These are phyloP conservation scores for Galeopsomyia nigrocyanea DNA, from an alignment of 2,888 invertebrate species.

Conservation along the genomic window DNA sequence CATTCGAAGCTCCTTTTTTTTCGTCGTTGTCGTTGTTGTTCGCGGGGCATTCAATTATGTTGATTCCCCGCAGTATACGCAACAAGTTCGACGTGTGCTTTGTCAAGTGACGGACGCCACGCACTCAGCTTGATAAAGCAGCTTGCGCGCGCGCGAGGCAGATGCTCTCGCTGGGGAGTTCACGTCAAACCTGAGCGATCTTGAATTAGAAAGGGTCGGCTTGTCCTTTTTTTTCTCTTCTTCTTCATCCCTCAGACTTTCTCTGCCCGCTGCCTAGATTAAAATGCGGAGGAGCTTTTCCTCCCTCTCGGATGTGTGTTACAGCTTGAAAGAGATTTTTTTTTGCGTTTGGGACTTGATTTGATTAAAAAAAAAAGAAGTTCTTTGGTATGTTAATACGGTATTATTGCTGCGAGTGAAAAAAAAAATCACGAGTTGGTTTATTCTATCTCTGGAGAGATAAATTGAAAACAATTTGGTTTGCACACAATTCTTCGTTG, in stretches of 20 bases:
- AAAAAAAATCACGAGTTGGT: too few relatives aligned
- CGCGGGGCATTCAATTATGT: constrained; percentile 36
- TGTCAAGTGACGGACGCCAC: constrained; percentile 11
- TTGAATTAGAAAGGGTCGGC: constrained; percentile 37
- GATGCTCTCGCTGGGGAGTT: constrained; percentile 6
- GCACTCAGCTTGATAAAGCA: constrained; percentile 30
- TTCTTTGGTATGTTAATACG: too few relatives aligned
- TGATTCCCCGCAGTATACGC: constrained; percentile 28
- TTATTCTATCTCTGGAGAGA: too few relatives aligned
- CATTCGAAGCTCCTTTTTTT: constrained; percentile 19
- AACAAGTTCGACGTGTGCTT: constrained; percentile 25
- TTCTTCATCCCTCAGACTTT: too few relatives aligned
- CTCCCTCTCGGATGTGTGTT: too few relatives aligned
- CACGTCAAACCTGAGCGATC: constrained; percentile 15
- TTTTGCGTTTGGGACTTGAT: too few relatives aligned
- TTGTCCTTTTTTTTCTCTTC: background rate
- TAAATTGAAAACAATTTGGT: too few relatives aligned
- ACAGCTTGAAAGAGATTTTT: too few relatives aligned
- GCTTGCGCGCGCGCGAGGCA: background rate
- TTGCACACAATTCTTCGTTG: too few relatives aligned
- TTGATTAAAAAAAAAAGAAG: too few relatives aligned
- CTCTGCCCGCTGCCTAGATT: constrained; percentile 15
- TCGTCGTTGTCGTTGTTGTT: background rate
- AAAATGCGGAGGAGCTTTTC: constrained; percentile 16
- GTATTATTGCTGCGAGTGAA: too few relatives aligned